A percentile compares a stretch with the other conserved stretches of the same genome.
Conservation (phyloP, 2,888 invertebrate genomes). For the Agrochola macilenta region DNA sequence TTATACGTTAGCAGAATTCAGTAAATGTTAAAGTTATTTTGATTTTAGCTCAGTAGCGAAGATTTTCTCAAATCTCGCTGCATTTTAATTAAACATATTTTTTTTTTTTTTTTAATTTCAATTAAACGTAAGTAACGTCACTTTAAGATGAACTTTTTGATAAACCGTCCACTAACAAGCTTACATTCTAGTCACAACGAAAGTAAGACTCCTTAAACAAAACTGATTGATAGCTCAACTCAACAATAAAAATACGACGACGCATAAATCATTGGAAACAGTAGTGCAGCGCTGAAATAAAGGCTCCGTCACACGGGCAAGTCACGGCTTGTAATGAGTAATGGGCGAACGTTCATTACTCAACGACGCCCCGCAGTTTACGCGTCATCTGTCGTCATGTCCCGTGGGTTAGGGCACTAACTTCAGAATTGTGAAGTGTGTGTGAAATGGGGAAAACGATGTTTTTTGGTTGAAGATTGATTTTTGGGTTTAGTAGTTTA, state of each 20-base stretch:
- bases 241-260: constrained; percentile 69
- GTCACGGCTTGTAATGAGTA: constrained; percentile 83
- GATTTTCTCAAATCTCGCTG: not conserved
- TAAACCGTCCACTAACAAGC: constrained; percentile 11
- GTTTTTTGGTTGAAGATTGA: constrained; percentile 57
- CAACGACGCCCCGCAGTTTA: constrained; percentile 83
- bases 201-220: constrained; percentile 36
- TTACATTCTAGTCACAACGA: constrained; percentile 33
- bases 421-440: constrained; percentile 65
- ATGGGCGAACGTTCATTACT: constrained; percentile 84
- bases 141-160: not conserved
- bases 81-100: no score
- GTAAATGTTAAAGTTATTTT: not conserved
- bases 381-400: constrained; percentile 84
- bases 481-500: constrained; percentile 52
- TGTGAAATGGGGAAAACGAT: constrained; percentile 58
- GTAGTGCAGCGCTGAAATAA: constrained; percentile 81
- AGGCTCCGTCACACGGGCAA: constrained; percentile 79
- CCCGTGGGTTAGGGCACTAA: constrained; percentile 67
- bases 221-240: constrained; percentile 69
- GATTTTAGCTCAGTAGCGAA: not conserved
- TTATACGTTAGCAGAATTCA: not conserved
- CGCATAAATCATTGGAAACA: constrained; percentile 76
- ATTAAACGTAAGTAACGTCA: not conserved
- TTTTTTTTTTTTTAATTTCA: no score